phyloP scores from a whole-genome alignment of 2,113 vertebrate genomes.

The Coptodon bakossiorum region DNA sequence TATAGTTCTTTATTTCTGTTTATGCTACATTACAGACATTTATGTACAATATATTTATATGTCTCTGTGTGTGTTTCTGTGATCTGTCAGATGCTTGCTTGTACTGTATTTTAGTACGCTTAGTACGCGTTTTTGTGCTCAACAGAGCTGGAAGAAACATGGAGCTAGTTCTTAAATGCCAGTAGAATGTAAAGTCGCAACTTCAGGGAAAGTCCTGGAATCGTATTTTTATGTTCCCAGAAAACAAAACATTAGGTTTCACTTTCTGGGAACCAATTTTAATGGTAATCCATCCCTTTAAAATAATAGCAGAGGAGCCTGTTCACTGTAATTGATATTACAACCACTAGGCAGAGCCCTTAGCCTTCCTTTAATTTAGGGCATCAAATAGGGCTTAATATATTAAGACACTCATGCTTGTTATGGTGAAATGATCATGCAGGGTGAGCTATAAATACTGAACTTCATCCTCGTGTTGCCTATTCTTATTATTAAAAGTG shows the following conservation, averaged over 20 bases:
- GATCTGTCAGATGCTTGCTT: not conserved
- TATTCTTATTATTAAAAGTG: not conserved
- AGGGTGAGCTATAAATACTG: not conserved
- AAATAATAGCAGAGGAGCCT: not conserved
- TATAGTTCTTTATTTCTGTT: not conserved
- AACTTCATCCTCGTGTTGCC: not conserved
- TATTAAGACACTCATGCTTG: not conserved
- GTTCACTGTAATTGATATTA: conserved; percentile 33
- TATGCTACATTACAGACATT: not conserved
- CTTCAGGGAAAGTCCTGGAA: not conserved
- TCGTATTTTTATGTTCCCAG: not conserved
- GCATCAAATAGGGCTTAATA: not conserved
- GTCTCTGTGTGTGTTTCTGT: not conserved
- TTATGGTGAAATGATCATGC: not conserved
- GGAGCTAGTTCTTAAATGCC: not conserved
- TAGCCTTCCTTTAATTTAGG: not conserved
- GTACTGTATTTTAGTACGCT: not conserved
- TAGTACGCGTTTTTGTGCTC: not conserved
- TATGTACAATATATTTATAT: not conserved
- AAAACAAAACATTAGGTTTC: not conserved
- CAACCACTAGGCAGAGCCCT: conserved; percentile 54
- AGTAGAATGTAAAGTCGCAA: not conserved
- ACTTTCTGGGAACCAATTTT: not conserved
- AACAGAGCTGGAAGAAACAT: not conserved
- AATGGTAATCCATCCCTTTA: not conserved